phyloP scores from a whole-genome alignment of 2,113 vertebrate genomes.

The Pelecanus crispus region DNA sequence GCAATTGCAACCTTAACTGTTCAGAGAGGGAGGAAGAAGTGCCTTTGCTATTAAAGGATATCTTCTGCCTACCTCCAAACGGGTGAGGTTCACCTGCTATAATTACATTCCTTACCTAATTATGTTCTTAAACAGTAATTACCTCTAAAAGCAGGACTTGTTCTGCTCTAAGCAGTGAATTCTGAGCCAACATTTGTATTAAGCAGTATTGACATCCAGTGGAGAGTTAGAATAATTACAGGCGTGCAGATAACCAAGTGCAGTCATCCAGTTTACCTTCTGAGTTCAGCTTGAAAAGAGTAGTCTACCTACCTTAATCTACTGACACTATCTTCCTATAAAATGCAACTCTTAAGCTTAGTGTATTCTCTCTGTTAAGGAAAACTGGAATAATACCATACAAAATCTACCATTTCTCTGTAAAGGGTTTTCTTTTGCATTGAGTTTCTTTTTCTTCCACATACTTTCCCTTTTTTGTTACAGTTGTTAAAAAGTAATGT shows the following conservation, averaged over 20 bases:
- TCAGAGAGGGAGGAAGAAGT: not conserved
- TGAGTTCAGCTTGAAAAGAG: not conserved
- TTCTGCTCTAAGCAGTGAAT: not conserved
- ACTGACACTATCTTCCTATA: not conserved
- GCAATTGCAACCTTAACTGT: not conserved
- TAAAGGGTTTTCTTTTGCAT: not conserved
- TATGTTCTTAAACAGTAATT: not conserved
- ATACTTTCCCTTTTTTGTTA: not conserved
- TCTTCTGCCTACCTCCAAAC: not conserved
- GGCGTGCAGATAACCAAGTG: not conserved
- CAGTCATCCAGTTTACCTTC: not conserved
- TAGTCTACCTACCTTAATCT: not conserved
- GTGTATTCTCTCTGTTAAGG: not conserved
- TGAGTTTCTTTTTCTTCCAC: not conserved
- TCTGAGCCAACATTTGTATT: conserved; percentile 58
- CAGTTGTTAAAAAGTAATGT: not conserved
- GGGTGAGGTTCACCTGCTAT: not conserved
- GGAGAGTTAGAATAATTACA: conserved; percentile 75
- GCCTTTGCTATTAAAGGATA: not conserved
- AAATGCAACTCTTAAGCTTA: not conserved
- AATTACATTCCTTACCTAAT: not conserved
- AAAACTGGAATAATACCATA: not conserved
- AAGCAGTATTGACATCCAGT: conserved; percentile 79
- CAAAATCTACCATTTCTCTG: not conserved
- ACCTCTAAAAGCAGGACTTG: not conserved